These are phyloP conservation scores for Steinernema hermaphroditum DNA, from an alignment of 2,888 invertebrate genomes.

Conservation along the genomic window DNA sequence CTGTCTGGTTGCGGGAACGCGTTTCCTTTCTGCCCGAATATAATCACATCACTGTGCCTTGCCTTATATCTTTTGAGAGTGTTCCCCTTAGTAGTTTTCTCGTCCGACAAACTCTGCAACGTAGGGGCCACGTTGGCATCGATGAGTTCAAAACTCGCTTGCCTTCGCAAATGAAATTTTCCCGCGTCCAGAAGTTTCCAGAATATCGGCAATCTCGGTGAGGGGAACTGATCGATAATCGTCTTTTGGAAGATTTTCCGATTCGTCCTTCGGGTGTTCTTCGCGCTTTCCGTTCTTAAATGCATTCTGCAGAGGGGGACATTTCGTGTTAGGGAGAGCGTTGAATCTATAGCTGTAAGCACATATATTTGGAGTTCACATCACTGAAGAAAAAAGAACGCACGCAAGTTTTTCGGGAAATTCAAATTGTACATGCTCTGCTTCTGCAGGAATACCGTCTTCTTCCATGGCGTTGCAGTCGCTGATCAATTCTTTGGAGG, in stretches of 20 bases:
- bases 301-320: neutral
- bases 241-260: neutral
- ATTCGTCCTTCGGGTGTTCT: neutral
- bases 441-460: neutral
- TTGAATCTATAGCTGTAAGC: slow-evolving; percentile 7
- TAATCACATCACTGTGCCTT: neutral
- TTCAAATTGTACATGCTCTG: neutral
- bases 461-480: too few species aligned
- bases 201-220: neutral
- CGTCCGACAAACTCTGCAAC: too few species aligned
- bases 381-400: neutral
- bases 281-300: slow-evolving; percentile 9
- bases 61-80: neutral
- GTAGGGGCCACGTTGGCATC: too few species aligned
- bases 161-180: neutral
- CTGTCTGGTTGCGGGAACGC: slow-evolving; percentile 8
- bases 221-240: neutral
- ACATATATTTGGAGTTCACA: neutral
- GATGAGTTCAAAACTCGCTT: neutral
- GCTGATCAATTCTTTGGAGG: too few species aligned
- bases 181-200: neutral
- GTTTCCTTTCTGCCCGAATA: neutral
- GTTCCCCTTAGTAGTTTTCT: neutral
- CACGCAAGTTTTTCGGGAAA: slow-evolving; percentile 10
- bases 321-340: neutral